Conservation (phyloP, 2,113 vertebrate species). For the Calonectris borealis region DNA sequence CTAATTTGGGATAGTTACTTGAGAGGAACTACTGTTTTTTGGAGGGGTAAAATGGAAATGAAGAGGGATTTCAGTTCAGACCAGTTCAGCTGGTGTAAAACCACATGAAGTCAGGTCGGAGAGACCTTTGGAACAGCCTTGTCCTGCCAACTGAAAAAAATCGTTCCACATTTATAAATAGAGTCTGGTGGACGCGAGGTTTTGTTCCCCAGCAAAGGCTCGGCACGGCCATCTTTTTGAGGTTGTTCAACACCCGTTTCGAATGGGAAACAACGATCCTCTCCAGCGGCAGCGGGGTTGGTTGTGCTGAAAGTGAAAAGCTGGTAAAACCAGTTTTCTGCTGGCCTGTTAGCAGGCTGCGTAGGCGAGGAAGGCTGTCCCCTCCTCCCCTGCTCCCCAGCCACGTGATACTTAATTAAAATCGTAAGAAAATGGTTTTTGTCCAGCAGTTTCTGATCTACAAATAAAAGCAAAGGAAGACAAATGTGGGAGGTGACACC, state of each 20-base stretch:
- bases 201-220: neutral
- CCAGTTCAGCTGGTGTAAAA: neutral
- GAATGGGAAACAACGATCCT: neutral
- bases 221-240: neutral
- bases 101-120: neutral
- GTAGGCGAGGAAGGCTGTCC: neutral
- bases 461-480: neutral
- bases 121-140: neutral
- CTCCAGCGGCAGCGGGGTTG: rapidly evolving
- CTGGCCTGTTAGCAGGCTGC: neutral
- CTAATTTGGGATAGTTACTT: neutral
- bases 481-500: rapidly evolving
- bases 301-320: neutral
- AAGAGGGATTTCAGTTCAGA: neutral
- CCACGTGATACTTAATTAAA: neutral
- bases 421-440: neutral
- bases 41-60: neutral
- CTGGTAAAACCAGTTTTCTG: constrained; percentile 37
- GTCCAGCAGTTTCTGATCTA: neutral
- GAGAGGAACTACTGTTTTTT: neutral
- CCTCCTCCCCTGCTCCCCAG: neutral
- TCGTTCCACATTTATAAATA: neutral
- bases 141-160: neutral
- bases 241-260: neutral
- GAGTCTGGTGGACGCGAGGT: neutral